Conservation (phyloP, 2,888 invertebrate species). For the Lithophane ornitopus region DNA sequence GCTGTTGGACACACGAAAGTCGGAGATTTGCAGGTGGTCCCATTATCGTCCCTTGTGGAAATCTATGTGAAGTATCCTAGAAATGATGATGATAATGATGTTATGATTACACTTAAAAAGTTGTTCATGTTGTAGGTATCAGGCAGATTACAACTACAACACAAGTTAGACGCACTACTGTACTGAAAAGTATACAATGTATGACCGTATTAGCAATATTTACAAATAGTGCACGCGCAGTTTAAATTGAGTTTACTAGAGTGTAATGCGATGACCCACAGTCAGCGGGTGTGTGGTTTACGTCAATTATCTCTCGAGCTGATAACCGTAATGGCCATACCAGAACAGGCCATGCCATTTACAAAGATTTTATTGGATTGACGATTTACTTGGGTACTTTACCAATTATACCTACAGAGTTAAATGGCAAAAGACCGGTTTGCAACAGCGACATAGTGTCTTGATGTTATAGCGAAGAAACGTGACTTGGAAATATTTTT, state of each 20-base stretch:
- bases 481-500: conserved; percentile 24
- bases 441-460: background rate
- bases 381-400: conserved; percentile 18
- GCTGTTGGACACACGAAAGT: background rate
- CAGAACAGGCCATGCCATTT: conserved; percentile 50
- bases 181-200: conserved; percentile 6
- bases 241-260: conserved; percentile 14
- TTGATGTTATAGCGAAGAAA: conserved; percentile 3
- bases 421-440: conserved; percentile 11
- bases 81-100: background rate
- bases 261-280: conserved; percentile 46
- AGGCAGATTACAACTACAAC: background rate
- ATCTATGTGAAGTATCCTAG: background rate
- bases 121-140: background rate
- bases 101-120: background rate
- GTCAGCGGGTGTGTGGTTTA: conserved; percentile 50
- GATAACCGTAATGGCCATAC: conserved; percentile 59
- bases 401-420: conserved; percentile 16
- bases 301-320: conserved; percentile 54
- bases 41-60: conserved; percentile 4
- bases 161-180: background rate
- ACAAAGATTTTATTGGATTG: conserved; percentile 50
- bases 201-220: conserved; percentile 24
- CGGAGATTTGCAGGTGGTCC: background rate
- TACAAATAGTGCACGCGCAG: conserved; percentile 37